These are phyloP conservation scores for Siniperca chuatsi DNA, from an alignment of 2,113 vertebrate species.

Conservation along the genomic window DNA sequence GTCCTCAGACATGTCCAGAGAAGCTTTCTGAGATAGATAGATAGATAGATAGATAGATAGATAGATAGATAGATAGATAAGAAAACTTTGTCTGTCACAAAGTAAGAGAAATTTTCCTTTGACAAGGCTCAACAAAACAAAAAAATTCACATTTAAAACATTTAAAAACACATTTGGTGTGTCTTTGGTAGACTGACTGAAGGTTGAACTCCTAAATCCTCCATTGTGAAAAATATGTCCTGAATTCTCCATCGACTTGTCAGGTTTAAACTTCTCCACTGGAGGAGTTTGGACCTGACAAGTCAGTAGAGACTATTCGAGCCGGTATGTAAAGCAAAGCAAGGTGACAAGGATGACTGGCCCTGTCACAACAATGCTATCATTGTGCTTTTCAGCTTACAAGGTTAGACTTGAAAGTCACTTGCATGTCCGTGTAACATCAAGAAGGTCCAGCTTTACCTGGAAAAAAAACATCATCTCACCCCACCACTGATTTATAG, in stretches of 20 bases:
- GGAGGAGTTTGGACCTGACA: constrained; percentile 40
- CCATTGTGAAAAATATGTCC: constrained; percentile 1
- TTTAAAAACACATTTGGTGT: not conserved
- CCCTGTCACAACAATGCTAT: constrained; percentile 41
- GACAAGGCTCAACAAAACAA: no score
- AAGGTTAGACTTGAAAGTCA: constrained; percentile 34
- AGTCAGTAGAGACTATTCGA: constrained; percentile 26
- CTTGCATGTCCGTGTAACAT: constrained; percentile 29
- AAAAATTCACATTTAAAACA: no score
- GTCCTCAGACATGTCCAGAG: not conserved
- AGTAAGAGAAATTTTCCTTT: no score
- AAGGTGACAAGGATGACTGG: constrained; percentile 51
- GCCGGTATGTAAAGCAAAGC: constrained; percentile 45
- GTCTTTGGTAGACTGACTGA: not conserved
- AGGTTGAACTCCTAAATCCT: not conserved
- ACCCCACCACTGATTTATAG: not conserved
- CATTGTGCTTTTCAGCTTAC: constrained; percentile 28
- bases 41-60: no score
- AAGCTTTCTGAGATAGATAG: not conserved
- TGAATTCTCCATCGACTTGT: constrained; percentile 26
- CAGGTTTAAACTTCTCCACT: constrained; percentile 19
- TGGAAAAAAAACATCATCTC: not conserved
- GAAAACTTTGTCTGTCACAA: no score
- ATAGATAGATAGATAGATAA: no score
- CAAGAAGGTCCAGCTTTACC: not conserved